Conservation (phyloP, 2,113 vertebrate species). For the Cathartes aura region DNA sequence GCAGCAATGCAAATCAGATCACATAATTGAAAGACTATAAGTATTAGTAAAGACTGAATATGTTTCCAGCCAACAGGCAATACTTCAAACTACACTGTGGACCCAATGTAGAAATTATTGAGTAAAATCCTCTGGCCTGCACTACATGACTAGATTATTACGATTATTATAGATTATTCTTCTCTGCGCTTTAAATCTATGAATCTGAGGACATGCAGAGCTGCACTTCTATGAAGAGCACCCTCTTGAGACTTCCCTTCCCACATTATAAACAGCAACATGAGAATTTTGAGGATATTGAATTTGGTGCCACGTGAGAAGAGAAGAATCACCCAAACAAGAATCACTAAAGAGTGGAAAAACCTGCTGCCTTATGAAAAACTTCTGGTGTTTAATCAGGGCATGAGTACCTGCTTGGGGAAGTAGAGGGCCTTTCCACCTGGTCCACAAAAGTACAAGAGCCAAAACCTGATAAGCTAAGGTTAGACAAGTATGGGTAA, state of each 20-base stretch:
- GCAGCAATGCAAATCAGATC: conserved; percentile 14
- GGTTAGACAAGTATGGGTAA: background rate
- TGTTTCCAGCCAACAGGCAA: conserved; percentile 24
- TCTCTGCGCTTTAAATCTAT: background rate
- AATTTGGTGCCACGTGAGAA: background rate
- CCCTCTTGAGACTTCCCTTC: background rate
- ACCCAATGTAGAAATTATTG: conserved; percentile 24
- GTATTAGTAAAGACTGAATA: background rate
- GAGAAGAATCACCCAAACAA: background rate
- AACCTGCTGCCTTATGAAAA: background rate
- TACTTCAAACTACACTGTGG: background rate
- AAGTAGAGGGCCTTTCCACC: background rate
- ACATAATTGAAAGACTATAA: background rate
- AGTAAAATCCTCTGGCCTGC: background rate
- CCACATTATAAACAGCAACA: background rate
- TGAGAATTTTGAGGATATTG: background rate
- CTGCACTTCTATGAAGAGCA: background rate
- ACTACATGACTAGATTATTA: background rate
- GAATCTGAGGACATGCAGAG: background rate
- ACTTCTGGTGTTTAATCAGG: background rate
- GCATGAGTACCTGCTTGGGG: background rate
- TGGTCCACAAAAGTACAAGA: background rate
- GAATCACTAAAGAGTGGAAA: background rate
- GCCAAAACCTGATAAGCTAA: background rate
- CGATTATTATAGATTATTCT: background rate